Evolutionary conservation across 2,888 invertebrate species (phyloP), one percentile per base, ranked within the genome.

Genomic region (Lycaena phlaeas): DNA sequence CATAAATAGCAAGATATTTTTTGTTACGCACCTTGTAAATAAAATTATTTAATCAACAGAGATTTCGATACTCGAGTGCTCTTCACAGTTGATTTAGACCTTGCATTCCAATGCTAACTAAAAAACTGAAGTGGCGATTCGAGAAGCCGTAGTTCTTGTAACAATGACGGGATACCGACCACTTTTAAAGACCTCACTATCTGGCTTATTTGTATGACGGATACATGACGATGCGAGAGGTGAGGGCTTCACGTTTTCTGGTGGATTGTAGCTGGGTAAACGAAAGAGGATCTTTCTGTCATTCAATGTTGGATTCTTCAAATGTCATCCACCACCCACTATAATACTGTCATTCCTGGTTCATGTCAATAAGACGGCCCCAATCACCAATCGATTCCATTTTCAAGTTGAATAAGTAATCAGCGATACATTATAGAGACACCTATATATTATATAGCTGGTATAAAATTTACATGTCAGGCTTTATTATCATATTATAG

Each of bases 71-170:
- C 40, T 49, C 51, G 56, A 59, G 62, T 56, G 59, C 58, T 57
- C 66, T 69, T 51, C 49, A 67, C 45, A 38, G 46, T 53, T 55
- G 62, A 66, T 64, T 67, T 57, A 57, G 56, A 56, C 61, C 57
- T 64, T 59, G 64, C 70, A 76, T 77, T 71, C 72, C 75, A 53
- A 60, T 49, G 63, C 52, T 56, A 59, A 62, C 58, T 57, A 62
- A 76, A 73, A 73, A 74, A 69, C 55, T 64, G 56, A 68, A 77
- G 71, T 68, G 68, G 54, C 64, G 54, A 61, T 71, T 74, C 62
- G 70, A 75, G 74, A 60, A 73, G 69, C 68, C 50, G 50, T 57
- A 59, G 58, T 59, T 61, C 63, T 51, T 54, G 58, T 58, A 63
- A 70, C 68, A 70, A 68, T 73, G 62, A 54, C 52, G 47, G 38